Base-by-base conservation (phyloP, 2,113 vertebrate species). In the Halcyon senegalensis region DNA sequence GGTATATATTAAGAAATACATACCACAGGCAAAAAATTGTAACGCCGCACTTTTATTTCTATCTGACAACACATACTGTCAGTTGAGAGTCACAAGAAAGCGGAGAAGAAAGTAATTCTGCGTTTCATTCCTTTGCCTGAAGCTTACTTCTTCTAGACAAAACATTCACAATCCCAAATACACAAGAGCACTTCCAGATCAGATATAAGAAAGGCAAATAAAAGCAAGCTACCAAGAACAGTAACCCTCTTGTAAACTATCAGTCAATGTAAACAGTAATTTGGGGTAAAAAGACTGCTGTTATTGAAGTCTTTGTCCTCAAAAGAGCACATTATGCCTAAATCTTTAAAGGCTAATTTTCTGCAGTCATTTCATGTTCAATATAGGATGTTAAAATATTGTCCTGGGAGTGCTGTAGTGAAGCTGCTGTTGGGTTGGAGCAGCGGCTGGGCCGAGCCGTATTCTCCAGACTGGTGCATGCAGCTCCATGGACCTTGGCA, bases 31-130 rank as follows among this genome's bases (percentile, higher is more conserved):
- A 89, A 72, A 95, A 96, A 96, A 91, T 31, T 83, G n/a, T 93
- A 96, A 93, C 80, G 81, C 88, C 12, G 10, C 9, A 51, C 75
- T 97, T 80, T 37, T 96, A 44, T 83, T 97, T 92, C 74, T 96
- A 75, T 94, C 93, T 95, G 89, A 74, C 91, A 91, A 80, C 80
- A 84, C 58, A 80, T 20, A 66, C 62, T 60, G 69, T 64, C 73
- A 95, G 93, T 51, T 84, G 75, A 94, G 91, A 96, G 90, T 79
- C 33, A 25, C 48, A 97, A 86, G 66, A 92, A 95, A 59, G 31
- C 31, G 85, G 39, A 94, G 50, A 79, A 93, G 24, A 84, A 77
- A 82, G 37, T 78, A 84, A 84, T 17, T 16, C 48, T 82, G 48
- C 35, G 30, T 87, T 78, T 89, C 20, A 56, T 91, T 74, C 39